Base-by-base conservation (phyloP, 2,797 vertebrate genomes). In the Gallinago stenura region DNA sequence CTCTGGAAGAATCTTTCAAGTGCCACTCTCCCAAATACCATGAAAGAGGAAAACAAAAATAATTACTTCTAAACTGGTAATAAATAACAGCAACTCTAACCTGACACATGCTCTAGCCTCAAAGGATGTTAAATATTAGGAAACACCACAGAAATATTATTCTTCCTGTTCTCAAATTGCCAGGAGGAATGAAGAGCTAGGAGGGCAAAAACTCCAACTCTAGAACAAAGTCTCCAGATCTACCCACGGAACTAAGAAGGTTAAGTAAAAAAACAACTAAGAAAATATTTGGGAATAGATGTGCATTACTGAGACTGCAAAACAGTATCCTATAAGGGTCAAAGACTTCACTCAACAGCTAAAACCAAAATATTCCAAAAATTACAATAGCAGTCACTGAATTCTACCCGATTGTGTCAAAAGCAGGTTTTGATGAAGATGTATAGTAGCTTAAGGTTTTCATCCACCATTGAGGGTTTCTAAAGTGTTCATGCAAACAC, bases 41-140 rank as follows among this genome's bases (percentile, higher is more conserved):
- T 14, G 66, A 64, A 66, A 89, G 5, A 66, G 82, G 81, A 97
- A 96, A 97, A 58, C 89, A 95, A 96, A 96, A 97, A 89, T 76
- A 64, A 97, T 73, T 31, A 92, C 77, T 75, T 93, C 43, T 48
- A 91, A 95, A 83, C 60, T 75, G n/a, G 56, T 71, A 86, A 95
- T 96, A 97, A 97, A 92, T 92, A 97, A 96, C 84, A 76, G 48
- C 68, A 96, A 53, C 78, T 91, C 50, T 66, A 93, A 77, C 53
- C 78, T 96, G 95, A 91, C 85, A 87, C 9, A 56, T 45, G 37
- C 75, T 94, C 18, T 4, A 89, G 70, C 35, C 65, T 75, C 30
- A 79, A 95, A 97, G 69, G 62, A 92, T 90, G 95, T 85, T 89
- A 90, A 80, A 94, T 69, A 80, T 82, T 82, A 58, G 60, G 83